Conservation (phyloP, 2,888 invertebrate species). For the Dolomedes plantarius region DNA sequence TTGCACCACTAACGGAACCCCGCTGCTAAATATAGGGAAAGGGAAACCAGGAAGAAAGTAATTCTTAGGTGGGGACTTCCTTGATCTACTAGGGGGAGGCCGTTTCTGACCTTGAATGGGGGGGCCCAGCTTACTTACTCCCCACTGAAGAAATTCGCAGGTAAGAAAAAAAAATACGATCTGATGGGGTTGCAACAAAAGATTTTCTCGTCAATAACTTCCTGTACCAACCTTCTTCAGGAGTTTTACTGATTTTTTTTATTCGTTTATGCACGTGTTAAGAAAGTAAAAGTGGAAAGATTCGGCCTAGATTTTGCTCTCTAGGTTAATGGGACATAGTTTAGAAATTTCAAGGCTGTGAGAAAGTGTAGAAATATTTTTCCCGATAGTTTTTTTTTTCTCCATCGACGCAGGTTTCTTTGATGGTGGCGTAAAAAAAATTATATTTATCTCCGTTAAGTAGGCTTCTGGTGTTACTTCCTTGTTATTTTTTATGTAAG, state of each 20-base stretch:
- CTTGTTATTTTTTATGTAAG: too few species aligned
- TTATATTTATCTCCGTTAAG: too few species aligned
- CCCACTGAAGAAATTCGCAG: not conserved
- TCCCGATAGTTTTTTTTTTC: conserved; percentile 2
- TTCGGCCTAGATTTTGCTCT: conserved; percentile 58
- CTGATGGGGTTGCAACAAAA: conserved; percentile 15
- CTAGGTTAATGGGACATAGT: conserved; percentile 61
- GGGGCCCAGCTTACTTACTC: conserved; percentile 4
- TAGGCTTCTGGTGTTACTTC: too few species aligned
- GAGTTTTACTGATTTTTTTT: conserved; percentile 18
- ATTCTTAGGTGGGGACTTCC: not conserved
- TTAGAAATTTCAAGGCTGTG: conserved; percentile 61
- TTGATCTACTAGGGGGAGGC: not conserved
- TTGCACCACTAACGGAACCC: not conserved
- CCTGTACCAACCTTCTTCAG: conserved; percentile 26
- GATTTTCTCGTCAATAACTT: conserved; percentile 28
- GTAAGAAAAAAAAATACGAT: not conserved
- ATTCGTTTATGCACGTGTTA: not conserved
- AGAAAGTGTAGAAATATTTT: conserved; percentile 45
- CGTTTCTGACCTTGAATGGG: conserved; percentile 44
- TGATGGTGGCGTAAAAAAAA: too few species aligned
- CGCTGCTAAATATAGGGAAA: not conserved
- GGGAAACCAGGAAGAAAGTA: conserved; percentile 42
- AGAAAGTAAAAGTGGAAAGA: conserved; percentile 26
- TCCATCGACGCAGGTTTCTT: not conserved